Evolutionary conservation across 2,797 vertebrate genomes (phyloP).

Genomic region (Spizella passerina): DNA sequence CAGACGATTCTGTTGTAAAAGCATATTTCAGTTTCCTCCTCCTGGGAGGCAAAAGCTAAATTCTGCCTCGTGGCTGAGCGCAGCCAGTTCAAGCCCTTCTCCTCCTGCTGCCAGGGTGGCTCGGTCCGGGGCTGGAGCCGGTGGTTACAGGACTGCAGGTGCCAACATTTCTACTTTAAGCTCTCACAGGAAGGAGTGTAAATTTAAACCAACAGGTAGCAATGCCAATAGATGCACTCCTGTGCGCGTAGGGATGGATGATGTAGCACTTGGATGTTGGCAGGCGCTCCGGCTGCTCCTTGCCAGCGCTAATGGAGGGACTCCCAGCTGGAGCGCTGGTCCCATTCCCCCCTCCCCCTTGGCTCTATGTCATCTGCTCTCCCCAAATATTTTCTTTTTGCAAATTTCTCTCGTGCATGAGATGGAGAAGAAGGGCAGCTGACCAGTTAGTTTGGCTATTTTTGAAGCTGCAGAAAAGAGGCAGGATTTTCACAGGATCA

Average conservation of each 20-base stretch:
- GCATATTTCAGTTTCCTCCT: background rate
- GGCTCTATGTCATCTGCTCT: background rate
- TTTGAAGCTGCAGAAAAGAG: background rate
- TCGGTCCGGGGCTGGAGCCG: background rate
- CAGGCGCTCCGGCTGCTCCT: slow-evolving; percentile 6
- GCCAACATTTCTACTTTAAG: slow-evolving; percentile 32
- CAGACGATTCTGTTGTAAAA: background rate
- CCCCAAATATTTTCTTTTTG: background rate
- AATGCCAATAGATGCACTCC: slow-evolving; percentile 17
- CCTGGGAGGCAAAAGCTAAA: background rate
- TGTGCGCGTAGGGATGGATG: background rate
- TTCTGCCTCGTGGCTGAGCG: background rate
- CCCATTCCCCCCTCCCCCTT: background rate
- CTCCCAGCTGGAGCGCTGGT: slow-evolving; percentile 31
- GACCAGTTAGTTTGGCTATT: background rate
- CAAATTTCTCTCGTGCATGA: background rate
- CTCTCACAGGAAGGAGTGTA: slow-evolving; percentile 46
- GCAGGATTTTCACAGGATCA: background rate
- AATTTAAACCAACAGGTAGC: slow-evolving; percentile 45
- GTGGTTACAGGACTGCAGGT: background rate
- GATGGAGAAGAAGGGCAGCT: background rate
- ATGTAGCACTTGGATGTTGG: slow-evolving; percentile 45
- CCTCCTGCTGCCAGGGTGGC: background rate
- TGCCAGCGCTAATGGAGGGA: slow-evolving; percentile 62
- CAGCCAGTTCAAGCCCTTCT: background rate